These are phyloP conservation scores for Hirtodrosophila duncani DNA, from an alignment of 2,888 invertebrate genomes.

Conservation along the genomic window DNA sequence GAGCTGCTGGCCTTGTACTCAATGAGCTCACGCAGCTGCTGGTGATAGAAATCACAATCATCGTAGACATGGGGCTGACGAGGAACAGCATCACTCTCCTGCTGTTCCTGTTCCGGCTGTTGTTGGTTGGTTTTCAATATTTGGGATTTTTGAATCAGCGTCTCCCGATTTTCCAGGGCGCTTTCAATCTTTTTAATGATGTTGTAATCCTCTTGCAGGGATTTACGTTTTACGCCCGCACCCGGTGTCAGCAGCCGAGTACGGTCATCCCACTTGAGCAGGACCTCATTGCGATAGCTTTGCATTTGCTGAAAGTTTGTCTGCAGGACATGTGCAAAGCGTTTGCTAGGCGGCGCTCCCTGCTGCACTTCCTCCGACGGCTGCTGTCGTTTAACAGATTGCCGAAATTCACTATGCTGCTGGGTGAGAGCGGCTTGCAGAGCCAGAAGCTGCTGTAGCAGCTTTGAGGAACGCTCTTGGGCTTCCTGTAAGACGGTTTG, in stretches of 20 bases:
- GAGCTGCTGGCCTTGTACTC: constrained; percentile 92
- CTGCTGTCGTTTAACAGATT: constrained; percentile 76
- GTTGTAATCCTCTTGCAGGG: constrained; percentile 79
- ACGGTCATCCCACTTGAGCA: constrained; percentile 97
- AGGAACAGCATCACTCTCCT: constrained; percentile 5
- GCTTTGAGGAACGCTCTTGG: constrained; percentile 79
- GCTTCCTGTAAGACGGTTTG: constrained; percentile 59
- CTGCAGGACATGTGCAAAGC: constrained; percentile 78
- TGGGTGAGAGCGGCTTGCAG: constrained; percentile 82
- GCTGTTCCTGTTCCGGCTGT: constrained; percentile 79
- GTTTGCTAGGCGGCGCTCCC: constrained; percentile 43
- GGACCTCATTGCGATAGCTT: constrained; percentile 86
- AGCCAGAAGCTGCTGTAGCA: constrained; percentile 83
- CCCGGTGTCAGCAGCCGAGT: constrained; percentile 85
- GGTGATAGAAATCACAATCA: constrained; percentile 98
- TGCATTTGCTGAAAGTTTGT: constrained; percentile 82
- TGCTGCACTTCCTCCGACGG: constrained; percentile 22
- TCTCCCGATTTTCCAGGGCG: constrained; percentile 86
- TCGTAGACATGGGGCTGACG: constrained; percentile 88
- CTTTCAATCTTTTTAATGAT: constrained; percentile 88
- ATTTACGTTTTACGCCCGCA: constrained; percentile 80
- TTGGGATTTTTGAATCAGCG: constrained; percentile 88
- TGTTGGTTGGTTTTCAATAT: constrained; percentile 83
- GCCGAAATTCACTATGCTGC: constrained; percentile 84
- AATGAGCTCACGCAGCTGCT: constrained; percentile 92